Evolutionary conservation across 2,888 invertebrate genomes (phyloP).

Genomic region (Abscondita cerata): DNA sequence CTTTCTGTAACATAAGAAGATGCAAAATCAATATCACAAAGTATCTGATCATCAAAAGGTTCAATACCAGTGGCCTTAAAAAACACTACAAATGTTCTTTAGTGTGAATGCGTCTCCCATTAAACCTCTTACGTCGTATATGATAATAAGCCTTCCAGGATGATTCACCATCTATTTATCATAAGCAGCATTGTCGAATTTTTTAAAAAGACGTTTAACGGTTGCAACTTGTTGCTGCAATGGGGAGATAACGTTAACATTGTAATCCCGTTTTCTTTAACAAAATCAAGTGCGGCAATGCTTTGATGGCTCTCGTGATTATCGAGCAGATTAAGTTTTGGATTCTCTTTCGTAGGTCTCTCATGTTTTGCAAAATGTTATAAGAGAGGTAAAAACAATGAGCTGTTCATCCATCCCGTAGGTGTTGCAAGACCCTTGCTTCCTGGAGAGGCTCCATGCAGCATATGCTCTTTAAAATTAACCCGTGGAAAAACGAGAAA

Average conservation of each 20-base stretch:
- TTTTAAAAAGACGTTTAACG: constrained; percentile 2
- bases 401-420: constrained; percentile 3
- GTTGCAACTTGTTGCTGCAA: neutral
- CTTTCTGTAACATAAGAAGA: no score
- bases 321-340: neutral
- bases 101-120: neutral
- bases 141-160: no score
- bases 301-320: constrained; percentile 4
- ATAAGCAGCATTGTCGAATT: neutral
- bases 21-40: constrained; percentile 4
- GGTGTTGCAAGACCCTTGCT: neutral
- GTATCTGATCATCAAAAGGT: constrained; percentile 4
- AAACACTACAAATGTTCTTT: constrained; percentile 7
- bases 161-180: no score
- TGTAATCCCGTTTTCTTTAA: neutral
- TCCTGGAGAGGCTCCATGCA: neutral
- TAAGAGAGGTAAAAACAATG: constrained; percentile 38
- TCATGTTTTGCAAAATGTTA: constrained; percentile 46
- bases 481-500: constrained; percentile 4
- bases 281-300: neutral
- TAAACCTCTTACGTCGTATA: no score
- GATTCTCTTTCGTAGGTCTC: constrained; percentile 35
- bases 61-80: neutral
- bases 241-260: constrained; percentile 7
- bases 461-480: constrained; percentile 7